Evolutionary conservation across 2,888 invertebrate species (phyloP), one percentile per base, ranked within the genome.

Genomic region (Lasioglossum leucozonium): DNA sequence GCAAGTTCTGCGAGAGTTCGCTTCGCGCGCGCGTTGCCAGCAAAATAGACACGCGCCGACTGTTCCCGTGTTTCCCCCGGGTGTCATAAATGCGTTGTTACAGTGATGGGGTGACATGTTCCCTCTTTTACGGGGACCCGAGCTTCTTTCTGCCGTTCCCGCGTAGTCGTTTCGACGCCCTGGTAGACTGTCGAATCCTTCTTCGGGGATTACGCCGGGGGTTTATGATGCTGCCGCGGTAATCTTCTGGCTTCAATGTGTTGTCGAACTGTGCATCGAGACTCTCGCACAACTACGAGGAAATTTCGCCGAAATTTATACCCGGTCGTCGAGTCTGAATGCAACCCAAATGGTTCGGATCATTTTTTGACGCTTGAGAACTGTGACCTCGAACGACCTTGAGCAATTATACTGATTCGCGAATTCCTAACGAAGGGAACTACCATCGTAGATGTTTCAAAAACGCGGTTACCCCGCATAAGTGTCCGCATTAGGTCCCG

Each of bases 11-110:
- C 37, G 55, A 34, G 58, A n/a, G 58, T 26, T 26, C 22, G 26
- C 13, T 26, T 26, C 22, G 26, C 13, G 44, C 11, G 34, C 37
- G 44, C 1, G 16, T 18, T 37, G 16, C 40, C 30, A 40, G 72
- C 71, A 37, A 58, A 69, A 26, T 22, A 37, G 40, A 42, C 44
- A 71, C 47, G 34, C n/a, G 40, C 51, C 4, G n/a, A 10, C 40
- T 40, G 22, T n/a, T 18, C 10, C 51, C 30, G 65, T 42, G 34
- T 77, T 44, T 13, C 65, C 22, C 55, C 30, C 16, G 62, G 30
- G 67, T 34, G 44, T 37, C 81, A 44, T 81, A 83, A 83, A 83
- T 77, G 65, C 40, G 76, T 77, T 76, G 72, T 72, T 71, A 51
- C 72, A 30, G 11, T 34, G 34, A 83, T 37, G 44, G 44, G 44